Evolutionary conservation across 1,140 invertebrate species (phyloP).

Genomic region (Conopomorpha cramerella): DNA sequence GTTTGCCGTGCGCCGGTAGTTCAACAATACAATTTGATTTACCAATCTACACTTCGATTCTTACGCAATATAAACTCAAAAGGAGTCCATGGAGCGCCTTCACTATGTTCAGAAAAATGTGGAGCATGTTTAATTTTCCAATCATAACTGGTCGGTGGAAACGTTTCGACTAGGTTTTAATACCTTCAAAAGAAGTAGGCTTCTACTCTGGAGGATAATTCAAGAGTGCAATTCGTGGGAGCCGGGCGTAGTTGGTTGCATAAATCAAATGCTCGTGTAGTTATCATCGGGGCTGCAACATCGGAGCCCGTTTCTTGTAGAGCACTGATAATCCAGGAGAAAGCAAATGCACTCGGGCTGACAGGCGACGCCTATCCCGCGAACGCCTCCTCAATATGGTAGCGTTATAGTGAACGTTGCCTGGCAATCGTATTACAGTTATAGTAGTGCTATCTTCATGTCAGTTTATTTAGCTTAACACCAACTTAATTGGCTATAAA

Average conservation of each 20-base stretch:
- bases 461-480: constrained; percentile 45
- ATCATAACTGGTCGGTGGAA: no score
- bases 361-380: constrained; percentile 7
- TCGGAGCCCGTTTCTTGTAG: constrained; percentile 11
- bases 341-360: constrained; percentile 14
- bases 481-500: constrained; percentile 53
- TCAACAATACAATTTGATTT: no score
- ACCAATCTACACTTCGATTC: no score
- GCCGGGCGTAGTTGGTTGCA: constrained; percentile 19
- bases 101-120: no score
- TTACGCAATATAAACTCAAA: no score
- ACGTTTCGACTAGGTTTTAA: no score
- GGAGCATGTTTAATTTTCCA: no score
- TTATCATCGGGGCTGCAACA: constrained; percentile 23
- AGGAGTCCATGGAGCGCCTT: no score
- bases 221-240: no score
- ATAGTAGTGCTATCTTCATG: constrained; percentile 30
- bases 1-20: no score
- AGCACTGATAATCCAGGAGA: constrained; percentile 15
- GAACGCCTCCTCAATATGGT: constrained; percentile 10
- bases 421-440: constrained; percentile 20
- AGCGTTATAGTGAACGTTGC: constrained; percentile 4
- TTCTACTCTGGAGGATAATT: no score
- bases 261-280: constrained; percentile 33
- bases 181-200: no score